Conservation (phyloP, 2,888 invertebrate species). For the Phragmatobia fuliginosa region DNA sequence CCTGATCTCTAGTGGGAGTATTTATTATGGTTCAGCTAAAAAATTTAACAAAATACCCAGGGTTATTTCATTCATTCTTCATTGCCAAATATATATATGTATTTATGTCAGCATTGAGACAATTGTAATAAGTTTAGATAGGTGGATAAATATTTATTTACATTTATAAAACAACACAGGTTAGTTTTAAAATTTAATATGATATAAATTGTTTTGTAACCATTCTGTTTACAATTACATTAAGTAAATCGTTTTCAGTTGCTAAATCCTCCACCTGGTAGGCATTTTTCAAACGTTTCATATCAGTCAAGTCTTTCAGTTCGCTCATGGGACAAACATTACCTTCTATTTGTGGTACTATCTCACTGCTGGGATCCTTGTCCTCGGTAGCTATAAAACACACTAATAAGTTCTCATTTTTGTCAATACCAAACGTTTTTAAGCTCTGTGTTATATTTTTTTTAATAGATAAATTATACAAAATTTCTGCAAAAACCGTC, state of each 20-base stretch:
- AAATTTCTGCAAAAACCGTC: slow-evolving; percentile 88
- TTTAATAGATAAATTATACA: slow-evolving; percentile 89
- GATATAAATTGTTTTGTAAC: slow-evolving; percentile 88
- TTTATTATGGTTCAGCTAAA: no score
- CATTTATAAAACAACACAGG: background rate
- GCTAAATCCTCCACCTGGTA: slow-evolving; percentile 88
- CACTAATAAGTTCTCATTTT: slow-evolving; percentile 64
- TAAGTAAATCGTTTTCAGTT: slow-evolving; percentile 73
- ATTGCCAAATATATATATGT: no score
- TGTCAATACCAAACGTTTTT: slow-evolving; percentile 87
- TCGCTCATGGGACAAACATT: slow-evolving; percentile 79
- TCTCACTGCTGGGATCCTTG: slow-evolving; percentile 59
- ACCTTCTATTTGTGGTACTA: slow-evolving; percentile 85
- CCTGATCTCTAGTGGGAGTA: no score
- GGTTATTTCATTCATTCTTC: no score
- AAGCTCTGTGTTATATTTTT: slow-evolving; percentile 90
- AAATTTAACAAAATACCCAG: no score
- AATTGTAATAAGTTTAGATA: no score
- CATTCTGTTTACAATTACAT: slow-evolving; percentile 89
- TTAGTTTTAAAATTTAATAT: slow-evolving; percentile 19
- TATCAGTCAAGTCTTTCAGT: slow-evolving; percentile 78
- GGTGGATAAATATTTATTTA: no score
- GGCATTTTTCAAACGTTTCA: slow-evolving; percentile 82
- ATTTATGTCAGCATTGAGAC: no score
- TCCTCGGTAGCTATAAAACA: slow-evolving; percentile 66